phyloP scores from a whole-genome alignment of 2,888 invertebrate genomes.

The Folsomia candida region DNA sequence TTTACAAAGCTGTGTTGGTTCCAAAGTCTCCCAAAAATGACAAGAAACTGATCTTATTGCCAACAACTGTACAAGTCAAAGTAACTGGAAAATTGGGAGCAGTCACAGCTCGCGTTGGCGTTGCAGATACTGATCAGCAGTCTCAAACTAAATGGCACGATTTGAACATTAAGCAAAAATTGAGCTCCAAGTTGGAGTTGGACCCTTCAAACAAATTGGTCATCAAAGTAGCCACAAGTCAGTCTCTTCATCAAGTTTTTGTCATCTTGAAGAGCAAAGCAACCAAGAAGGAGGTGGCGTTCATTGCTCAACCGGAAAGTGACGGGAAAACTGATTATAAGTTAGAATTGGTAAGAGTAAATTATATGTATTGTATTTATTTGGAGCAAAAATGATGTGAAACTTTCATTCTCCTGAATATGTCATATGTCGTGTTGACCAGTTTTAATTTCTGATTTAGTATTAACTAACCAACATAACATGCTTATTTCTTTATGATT shows the following conservation, averaged over 20 bases:
- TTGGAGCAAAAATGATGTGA: conserved; percentile 28
- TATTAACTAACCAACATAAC: too few relatives aligned
- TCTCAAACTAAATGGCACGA: conserved; percentile 43
- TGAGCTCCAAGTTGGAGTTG: conserved; percentile 64
- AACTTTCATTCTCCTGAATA: conserved; percentile 48
- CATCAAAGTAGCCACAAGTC: conserved; percentile 47
- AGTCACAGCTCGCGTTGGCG: conserved; percentile 76
- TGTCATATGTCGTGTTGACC: conserved; percentile 9
- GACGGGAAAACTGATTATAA: conserved; percentile 63
- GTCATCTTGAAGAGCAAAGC: conserved; percentile 69
- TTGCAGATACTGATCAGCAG: conserved; percentile 81
- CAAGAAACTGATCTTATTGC: conserved; percentile 55
- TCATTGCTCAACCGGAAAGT: conserved; percentile 83
- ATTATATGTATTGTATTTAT: not conserved
- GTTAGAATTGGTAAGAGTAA: conserved; percentile 74
- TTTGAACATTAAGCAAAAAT: conserved; percentile 70
- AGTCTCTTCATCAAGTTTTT: conserved; percentile 76
- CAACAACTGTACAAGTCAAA: conserved; percentile 56
- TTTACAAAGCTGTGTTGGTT: conserved; percentile 66
- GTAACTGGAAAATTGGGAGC: conserved; percentile 75
- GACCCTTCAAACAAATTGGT: conserved; percentile 84
- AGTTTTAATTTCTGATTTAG: conserved; percentile 16
- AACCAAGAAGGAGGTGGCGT: conserved; percentile 80
- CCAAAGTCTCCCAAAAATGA: conserved; percentile 43
- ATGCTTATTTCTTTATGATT: too few relatives aligned